A percentile compares a stretch with the other conserved stretches of the same genome.
Conservation (phyloP, 2,888 invertebrate species). For the Prosopocoilus inquinatus region DNA sequence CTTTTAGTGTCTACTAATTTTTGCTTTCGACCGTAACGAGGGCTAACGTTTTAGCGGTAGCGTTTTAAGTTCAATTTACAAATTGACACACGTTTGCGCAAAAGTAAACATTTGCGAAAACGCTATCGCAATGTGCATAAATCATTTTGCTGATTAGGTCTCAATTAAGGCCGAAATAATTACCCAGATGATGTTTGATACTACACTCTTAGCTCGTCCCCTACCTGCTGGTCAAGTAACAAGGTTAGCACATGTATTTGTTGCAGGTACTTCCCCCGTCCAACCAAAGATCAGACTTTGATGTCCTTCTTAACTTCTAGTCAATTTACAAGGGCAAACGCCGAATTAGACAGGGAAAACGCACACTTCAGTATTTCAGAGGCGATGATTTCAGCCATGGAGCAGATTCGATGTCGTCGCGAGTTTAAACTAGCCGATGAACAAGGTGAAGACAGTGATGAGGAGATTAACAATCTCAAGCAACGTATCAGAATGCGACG, state of each 20-base stretch:
- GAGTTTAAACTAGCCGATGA: slow-evolving; percentile 53
- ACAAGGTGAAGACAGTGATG: slow-evolving; percentile 61
- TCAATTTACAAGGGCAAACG: slow-evolving; percentile 67
- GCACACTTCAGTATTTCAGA: slow-evolving; percentile 84
- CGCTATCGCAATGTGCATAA: no score
- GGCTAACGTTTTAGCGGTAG: no score
- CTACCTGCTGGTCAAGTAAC: no score
- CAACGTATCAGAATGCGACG: slow-evolving; percentile 62
- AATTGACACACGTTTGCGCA: no score
- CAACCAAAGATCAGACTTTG: slow-evolving; percentile 68
- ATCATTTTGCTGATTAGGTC: no score
- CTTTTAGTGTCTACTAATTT: no score
- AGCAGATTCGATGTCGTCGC: slow-evolving; percentile 65
- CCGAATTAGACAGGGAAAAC: slow-evolving; percentile 80
- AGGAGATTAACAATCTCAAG: slow-evolving; percentile 64
- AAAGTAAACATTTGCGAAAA: no score
- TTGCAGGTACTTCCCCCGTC: slow-evolving; percentile 56
- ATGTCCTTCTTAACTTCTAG: slow-evolving; percentile 71
- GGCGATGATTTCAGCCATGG: slow-evolving; percentile 79
- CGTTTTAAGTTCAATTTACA: no score
- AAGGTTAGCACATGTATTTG: slow-evolving; percentile 1
- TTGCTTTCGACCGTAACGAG: no score
- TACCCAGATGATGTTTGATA: no score
- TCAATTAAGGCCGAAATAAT: no score
- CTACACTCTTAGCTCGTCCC: no score